Evolutionary conservation across 1,140 invertebrate species (phyloP).

Genomic region (Lerema accius): DNA sequence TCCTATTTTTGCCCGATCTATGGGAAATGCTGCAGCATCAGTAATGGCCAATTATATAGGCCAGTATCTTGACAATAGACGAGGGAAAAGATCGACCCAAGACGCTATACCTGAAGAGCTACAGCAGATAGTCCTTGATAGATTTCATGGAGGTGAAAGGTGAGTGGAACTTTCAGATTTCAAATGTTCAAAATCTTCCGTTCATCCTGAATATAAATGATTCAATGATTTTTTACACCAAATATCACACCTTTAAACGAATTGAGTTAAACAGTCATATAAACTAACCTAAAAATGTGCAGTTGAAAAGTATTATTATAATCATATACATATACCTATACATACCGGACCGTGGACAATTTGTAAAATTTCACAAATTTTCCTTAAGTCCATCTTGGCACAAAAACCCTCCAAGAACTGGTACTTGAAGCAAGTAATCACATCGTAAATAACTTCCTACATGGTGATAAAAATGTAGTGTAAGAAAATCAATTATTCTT

Average conservation of each 20-base stretch:
- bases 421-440: slow-evolving; percentile 1
- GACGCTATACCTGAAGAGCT: slow-evolving; percentile 62
- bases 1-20: slow-evolving; percentile 86
- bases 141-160: slow-evolving; percentile 89
- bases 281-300: too few relatives aligned
- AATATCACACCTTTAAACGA: too few relatives aligned
- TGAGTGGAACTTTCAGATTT: slow-evolving; percentile 41
- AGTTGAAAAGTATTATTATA: too few relatives aligned
- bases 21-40: slow-evolving; percentile 87
- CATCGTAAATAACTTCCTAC: slow-evolving; percentile 24
- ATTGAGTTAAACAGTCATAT: too few relatives aligned
- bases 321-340: too few relatives aligned
- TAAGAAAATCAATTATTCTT: slow-evolving; percentile 14
- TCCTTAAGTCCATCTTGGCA: not conserved
- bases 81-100: slow-evolving; percentile 83
- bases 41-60: slow-evolving; percentile 88
- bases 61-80: slow-evolving; percentile 86
- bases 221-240: too few relatives aligned
- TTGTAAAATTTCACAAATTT: not conserved
- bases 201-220: too few relatives aligned
- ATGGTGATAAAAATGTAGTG: slow-evolving; percentile 7
- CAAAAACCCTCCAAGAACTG: slow-evolving; percentile 7
- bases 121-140: slow-evolving; percentile 66
- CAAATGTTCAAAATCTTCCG: too few relatives aligned
- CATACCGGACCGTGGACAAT: too few relatives aligned